Percentiles rank a stretch among this genome's conserved stretches.
Evolutionary conservation across 2,113 vertebrate genomes (phyloP).

Genomic region (Trematomus loennbergii): DNA sequence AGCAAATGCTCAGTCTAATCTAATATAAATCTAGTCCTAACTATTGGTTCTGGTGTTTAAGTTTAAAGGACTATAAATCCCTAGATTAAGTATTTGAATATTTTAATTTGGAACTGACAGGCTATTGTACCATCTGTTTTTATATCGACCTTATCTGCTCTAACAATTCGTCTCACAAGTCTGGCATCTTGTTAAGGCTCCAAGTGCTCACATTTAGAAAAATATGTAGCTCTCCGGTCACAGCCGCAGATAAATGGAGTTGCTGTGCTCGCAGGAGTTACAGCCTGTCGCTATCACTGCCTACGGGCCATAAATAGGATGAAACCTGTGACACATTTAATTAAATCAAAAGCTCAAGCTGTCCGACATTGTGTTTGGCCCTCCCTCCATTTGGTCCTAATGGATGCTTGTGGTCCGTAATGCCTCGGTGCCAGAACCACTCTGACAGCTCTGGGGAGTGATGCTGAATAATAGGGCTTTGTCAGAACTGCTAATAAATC

Average conservation of each 20-base stretch:
- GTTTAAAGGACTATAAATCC: background rate
- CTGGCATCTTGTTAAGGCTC: conserved; percentile 13
- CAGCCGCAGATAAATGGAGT: conserved; percentile 42
- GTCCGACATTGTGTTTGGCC: conserved; percentile 57
- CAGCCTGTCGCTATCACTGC: conserved; percentile 36
- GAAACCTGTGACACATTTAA: conserved; percentile 73
- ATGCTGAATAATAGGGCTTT: conserved; percentile 52
- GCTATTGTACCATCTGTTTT: conserved; percentile 11
- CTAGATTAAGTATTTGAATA: background rate
- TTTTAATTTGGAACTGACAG: background rate
- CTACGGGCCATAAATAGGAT: conserved; percentile 64
- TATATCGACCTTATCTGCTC: conserved; percentile 1
- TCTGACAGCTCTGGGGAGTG: conserved; percentile 40
- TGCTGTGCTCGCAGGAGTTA: conserved; percentile 46
- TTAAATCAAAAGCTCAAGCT: conserved; percentile 71
- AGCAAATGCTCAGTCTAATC: conserved; percentile 44
- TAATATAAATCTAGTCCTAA: conserved; percentile 22
- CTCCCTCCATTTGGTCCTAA: conserved; percentile 52
- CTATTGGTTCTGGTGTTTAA: background rate
- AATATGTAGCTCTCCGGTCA: conserved; percentile 14
- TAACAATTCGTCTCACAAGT: conserved; percentile 7
- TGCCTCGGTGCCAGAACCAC: conserved; percentile 42
- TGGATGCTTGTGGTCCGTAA: conserved; percentile 69
- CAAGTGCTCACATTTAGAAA: conserved; percentile 8
- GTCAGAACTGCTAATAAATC: conserved; percentile 54